These are phyloP conservation scores for Sphaeramia orbicularis DNA, from an alignment of 2,797 vertebrate genomes.

Conservation along the genomic window DNA sequence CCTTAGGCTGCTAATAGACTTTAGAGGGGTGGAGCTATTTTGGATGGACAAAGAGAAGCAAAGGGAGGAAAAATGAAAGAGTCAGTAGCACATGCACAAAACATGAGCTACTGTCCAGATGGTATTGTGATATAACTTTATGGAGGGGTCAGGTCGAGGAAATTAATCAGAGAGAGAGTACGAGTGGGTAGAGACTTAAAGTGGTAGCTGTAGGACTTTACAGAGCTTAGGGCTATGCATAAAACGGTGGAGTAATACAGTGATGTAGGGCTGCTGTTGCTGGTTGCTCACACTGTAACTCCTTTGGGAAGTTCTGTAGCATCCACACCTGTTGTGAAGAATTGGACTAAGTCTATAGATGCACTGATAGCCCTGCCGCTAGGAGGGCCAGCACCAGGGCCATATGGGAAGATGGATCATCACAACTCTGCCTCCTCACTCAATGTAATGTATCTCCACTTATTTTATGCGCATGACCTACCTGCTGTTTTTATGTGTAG, in stretches of 20 bases:
- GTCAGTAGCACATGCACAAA: constrained; percentile 3
- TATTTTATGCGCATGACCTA: background rate
- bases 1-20: constrained; percentile 80
- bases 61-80: constrained; percentile 39
- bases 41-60: constrained; percentile 58
- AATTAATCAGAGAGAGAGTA: constrained; percentile 40
- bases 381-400: constrained; percentile 24
- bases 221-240: constrained; percentile 17
- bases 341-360: constrained; percentile 21
- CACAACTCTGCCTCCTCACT: constrained; percentile 39
- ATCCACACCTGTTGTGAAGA: constrained; percentile 21
- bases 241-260: constrained; percentile 28
- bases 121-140: constrained; percentile 49
- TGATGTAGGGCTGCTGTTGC: constrained; percentile 14
- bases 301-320: background rate
- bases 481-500: background rate
- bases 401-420: constrained; percentile 69
- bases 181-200: too few species aligned
- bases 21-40: constrained; percentile 76
- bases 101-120: constrained; percentile 42
- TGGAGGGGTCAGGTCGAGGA: constrained; percentile 33
- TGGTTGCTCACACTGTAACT: constrained; percentile 2
- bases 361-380: constrained; percentile 22
- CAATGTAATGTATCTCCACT: constrained; percentile 65
- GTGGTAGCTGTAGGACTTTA: constrained; percentile 20